Conservation (phyloP, 2,113 vertebrate genomes). For the Cavia aperea region DNA sequence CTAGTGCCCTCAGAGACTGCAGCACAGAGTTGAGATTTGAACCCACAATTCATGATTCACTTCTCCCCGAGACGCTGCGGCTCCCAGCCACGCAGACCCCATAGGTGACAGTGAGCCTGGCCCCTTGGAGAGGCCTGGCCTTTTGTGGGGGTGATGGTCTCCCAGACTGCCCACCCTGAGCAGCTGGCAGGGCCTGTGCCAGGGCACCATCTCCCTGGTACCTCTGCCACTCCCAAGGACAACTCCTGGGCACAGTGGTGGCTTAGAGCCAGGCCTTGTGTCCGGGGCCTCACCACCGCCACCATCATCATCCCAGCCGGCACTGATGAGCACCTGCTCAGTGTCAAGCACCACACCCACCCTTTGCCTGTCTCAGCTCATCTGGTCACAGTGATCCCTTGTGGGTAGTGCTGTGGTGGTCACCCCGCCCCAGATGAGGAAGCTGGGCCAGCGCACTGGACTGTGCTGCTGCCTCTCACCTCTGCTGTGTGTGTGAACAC, state of each 20-base stretch:
- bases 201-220: background rate
- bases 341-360: background rate
- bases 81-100: background rate
- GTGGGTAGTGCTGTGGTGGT: background rate
- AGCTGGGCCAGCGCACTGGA: background rate
- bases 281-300: background rate
- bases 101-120: background rate
- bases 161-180: background rate
- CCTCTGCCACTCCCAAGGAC: background rate
- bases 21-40: background rate
- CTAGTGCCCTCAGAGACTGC: background rate
- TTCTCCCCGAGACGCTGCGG: background rate
- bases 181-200: conserved; percentile 8
- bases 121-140: background rate
- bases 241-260: background rate
- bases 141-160: background rate
- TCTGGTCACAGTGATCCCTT: no score
- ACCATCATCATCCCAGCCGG: background rate
- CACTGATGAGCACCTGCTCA: background rate
- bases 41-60: background rate
- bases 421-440: background rate
- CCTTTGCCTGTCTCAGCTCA: background rate
- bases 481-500: no score
- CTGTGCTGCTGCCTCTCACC: background rate
- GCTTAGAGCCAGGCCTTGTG: background rate